A percentile compares a stretch with the other conserved stretches of the same genome.
These are phyloP conservation scores for Helostoma temminkii DNA, from an alignment of 2,797 vertebrate genomes.

Conservation along the genomic window DNA sequence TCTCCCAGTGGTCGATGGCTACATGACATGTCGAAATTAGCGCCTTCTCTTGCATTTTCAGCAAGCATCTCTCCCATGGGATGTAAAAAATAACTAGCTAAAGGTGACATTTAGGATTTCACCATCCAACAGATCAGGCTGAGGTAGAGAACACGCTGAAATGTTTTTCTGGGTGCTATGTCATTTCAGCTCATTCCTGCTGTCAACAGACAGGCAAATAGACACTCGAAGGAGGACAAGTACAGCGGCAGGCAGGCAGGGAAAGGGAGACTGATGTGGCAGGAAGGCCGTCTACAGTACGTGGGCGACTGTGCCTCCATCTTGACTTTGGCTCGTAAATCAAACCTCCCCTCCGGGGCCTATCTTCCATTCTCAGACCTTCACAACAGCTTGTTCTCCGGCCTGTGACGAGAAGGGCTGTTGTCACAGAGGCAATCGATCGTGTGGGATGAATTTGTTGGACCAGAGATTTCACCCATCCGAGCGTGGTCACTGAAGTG, in stretches of 20 bases:
- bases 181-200: conserved; percentile 61
- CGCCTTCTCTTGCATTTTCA: conserved; percentile 22
- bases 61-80: conserved; percentile 10
- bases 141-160: conserved; percentile 43
- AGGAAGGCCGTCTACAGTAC: conserved; percentile 69
- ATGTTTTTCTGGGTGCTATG: conserved; percentile 53
- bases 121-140: conserved; percentile 24
- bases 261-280: conserved; percentile 68
- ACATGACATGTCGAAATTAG: conserved; percentile 52
- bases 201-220: conserved; percentile 66
- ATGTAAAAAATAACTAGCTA: conserved; percentile 21
- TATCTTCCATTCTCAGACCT: conserved; percentile 79
- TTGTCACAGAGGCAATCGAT: conserved; percentile 82
- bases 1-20: conserved; percentile 24
- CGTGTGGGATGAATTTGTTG: conserved; percentile 77
- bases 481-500: conserved; percentile 68
- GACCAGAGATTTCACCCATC: conserved; percentile 73
- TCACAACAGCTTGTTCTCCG: conserved; percentile 79
- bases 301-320: conserved; percentile 73
- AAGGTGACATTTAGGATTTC: conserved; percentile 57
- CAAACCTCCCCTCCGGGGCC: conserved; percentile 73
- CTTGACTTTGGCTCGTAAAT: conserved; percentile 78
- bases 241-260: conserved; percentile 46
- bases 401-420: conserved; percentile 77
- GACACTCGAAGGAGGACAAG: conserved; percentile 59